Conservation (phyloP, 1,140 invertebrate genomes). For the Drosophila hydei region DNA sequence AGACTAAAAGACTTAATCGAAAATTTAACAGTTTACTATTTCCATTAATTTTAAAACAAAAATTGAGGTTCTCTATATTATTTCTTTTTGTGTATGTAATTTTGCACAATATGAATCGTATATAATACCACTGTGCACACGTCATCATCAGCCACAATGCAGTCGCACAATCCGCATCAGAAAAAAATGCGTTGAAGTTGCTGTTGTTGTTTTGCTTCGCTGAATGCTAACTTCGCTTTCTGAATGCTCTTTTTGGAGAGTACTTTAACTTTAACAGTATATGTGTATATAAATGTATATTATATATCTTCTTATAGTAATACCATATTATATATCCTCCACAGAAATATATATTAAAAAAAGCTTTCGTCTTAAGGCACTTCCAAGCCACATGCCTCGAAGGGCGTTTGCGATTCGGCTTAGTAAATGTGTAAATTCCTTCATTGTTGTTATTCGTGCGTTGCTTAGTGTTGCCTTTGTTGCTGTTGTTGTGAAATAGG, state of each 20-base stretch:
- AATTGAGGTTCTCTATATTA: not conserved
- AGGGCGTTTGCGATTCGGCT: slow-evolving; percentile 24
- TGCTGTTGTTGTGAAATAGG: slow-evolving; percentile 67
- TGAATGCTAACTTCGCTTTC: slow-evolving; percentile 19
- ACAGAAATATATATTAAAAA: no score
- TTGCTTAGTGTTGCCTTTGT: slow-evolving; percentile 25
- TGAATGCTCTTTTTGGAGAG: not conserved
- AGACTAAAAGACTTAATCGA: no score
- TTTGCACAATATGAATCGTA: no score
- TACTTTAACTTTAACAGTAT: no score
- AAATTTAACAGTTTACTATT: no score
- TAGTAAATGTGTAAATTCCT: slow-evolving; percentile 24
- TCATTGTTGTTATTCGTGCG: slow-evolving; percentile 25
- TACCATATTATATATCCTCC: no score
- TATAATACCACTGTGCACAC: slow-evolving; percentile 60
- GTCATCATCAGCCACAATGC: slow-evolving; percentile 47
- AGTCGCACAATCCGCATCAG: slow-evolving; percentile 10
- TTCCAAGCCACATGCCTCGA: not conserved
- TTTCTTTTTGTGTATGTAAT: not conserved
- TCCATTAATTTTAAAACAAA: no score
- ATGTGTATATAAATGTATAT: no score
- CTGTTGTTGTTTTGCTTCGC: slow-evolving; percentile 14
- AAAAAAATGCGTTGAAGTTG: slow-evolving; percentile 13
- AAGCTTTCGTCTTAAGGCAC: no score
- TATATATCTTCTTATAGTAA: no score